Percentiles rank a stretch among this genome's conserved stretches.
These are phyloP conservation scores for Tachysurus vachellii DNA, from an alignment of 2,113 vertebrate species.

Conservation along the genomic window DNA sequence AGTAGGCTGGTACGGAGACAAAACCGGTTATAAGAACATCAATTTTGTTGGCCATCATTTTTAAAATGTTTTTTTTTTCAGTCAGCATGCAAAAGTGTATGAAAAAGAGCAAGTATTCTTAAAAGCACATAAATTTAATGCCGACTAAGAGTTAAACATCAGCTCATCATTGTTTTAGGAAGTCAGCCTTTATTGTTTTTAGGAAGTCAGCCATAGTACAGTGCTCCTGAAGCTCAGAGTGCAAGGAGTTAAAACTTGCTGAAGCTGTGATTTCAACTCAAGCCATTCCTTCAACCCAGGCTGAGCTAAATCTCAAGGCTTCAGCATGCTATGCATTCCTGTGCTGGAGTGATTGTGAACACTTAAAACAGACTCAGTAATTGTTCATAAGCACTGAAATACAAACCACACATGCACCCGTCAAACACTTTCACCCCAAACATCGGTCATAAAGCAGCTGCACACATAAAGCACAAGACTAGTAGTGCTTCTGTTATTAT, in stretches of 20 bases:
- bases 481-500: not conserved
- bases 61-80: not conserved
- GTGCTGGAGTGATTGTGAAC: not conserved
- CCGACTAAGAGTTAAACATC: not conserved
- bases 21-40: not conserved
- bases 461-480: not conserved
- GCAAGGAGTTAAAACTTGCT: not conserved
- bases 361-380: not conserved
- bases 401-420: not conserved
- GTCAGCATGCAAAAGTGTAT: not conserved
- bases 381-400: not conserved
- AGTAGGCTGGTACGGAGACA: not conserved
- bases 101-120: not conserved
- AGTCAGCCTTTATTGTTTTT: not conserved
- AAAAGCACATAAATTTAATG: not conserved
- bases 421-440: not conserved
- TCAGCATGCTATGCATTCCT: not conserved
- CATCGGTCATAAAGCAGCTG: slow-evolving; percentile 1
- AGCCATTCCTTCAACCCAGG: not conserved
- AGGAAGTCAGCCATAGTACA: not conserved
- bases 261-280: not conserved
- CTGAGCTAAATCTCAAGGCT: not conserved
- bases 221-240: not conserved
- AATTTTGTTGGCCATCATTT: not conserved
- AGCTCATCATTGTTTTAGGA: not conserved